These are phyloP conservation scores for Anneissia japonica DNA, from an alignment of 35 echinoderm and acorn worm genomes.

Conservation along the genomic window DNA sequence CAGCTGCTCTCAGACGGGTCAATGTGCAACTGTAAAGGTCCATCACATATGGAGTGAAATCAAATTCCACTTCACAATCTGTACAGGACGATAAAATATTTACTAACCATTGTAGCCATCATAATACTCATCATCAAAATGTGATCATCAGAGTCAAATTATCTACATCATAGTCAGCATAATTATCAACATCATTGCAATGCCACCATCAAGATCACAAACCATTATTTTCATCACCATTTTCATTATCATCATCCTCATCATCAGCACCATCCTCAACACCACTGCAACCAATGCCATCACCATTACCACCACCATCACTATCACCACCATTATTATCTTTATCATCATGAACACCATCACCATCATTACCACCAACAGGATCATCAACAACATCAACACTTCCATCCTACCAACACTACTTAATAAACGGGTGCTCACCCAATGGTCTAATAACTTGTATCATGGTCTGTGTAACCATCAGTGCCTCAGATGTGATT, in stretches of 20 bases:
- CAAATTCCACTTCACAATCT: slow-evolving; percentile 56
- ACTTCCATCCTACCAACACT: too few species aligned
- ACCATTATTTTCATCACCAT: too few species aligned
- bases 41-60: slow-evolving; percentile 78
- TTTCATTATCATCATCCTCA: too few species aligned
- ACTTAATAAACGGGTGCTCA: slow-evolving; percentile 27
- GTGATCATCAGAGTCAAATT: background rate
- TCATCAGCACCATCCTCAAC: too few species aligned
- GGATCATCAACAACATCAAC: too few species aligned
- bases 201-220: background rate
- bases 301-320: too few species aligned
- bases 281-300: too few species aligned
- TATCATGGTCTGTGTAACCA: slow-evolving; percentile 87
- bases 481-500: slow-evolving; percentile 88
- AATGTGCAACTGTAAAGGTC: slow-evolving; percentile 84
- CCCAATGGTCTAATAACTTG: slow-evolving; percentile 87
- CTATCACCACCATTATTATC: too few species aligned
- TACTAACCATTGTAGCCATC: background rate
- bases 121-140: background rate
- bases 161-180: background rate
- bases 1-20: slow-evolving; percentile 80
- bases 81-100: background rate
- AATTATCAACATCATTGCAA: background rate
- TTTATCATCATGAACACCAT: too few species aligned
- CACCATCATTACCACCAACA: too few species aligned